Conservation (phyloP, 2,888 invertebrate genomes). For the Lasioglossum leucozonium region DNA sequence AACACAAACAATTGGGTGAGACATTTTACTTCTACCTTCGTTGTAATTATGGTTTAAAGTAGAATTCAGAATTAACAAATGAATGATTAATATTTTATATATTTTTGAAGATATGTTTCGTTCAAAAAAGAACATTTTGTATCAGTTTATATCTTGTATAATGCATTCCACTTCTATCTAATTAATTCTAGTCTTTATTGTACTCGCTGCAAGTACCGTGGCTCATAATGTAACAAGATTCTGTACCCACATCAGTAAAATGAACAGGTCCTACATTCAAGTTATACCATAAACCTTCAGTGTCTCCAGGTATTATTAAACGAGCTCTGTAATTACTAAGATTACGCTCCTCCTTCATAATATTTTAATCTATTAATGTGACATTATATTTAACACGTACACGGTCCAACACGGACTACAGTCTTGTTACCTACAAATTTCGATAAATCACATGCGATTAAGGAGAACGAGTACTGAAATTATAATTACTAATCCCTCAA, state of each 20-base stretch:
- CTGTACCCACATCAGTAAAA: not conserved
- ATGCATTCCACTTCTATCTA: not conserved
- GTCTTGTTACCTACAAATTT: too few species aligned
- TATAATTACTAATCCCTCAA: not conserved
- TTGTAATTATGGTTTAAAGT: too few species aligned
- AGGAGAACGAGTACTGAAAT: too few species aligned
- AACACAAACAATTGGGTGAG: too few species aligned
- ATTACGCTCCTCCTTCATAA: not conserved
- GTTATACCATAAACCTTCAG: slow-evolving; percentile 5
- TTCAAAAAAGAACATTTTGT: too few species aligned
- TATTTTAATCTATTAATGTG: not conserved
- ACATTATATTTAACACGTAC: not conserved
- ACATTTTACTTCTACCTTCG: too few species aligned
- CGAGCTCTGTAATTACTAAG: not conserved
- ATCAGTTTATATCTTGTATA: too few species aligned
- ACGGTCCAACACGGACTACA: too few species aligned
- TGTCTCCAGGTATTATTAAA: not conserved
- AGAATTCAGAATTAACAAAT: too few species aligned
- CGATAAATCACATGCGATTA: too few species aligned
- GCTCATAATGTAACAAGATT: not conserved
- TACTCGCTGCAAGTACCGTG: not conserved
- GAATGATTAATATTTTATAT: too few species aligned
- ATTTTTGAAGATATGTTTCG: too few species aligned
- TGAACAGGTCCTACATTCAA: not conserved
- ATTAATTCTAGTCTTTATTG: not conserved